These are phyloP conservation scores for Furnarius figulus DNA, from an alignment of 2,113 vertebrate species.

Conservation along the genomic window DNA sequence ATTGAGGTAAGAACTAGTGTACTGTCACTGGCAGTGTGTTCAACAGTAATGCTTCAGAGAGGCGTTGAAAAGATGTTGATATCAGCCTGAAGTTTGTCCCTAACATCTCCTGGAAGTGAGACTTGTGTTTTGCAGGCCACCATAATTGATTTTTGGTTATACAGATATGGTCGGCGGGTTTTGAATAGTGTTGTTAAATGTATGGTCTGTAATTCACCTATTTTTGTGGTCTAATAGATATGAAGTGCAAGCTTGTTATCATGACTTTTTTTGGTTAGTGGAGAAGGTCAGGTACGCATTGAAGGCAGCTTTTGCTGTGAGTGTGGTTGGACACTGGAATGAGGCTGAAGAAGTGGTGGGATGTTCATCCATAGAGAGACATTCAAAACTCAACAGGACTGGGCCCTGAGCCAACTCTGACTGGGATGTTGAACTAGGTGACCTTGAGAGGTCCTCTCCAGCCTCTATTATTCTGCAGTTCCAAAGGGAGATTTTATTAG, in stretches of 20 bases:
- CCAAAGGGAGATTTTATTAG: background rate
- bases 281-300: background rate
- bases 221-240: background rate
- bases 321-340: background rate
- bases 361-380: background rate
- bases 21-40: background rate
- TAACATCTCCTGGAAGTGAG: background rate
- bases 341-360: background rate
- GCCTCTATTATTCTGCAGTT: background rate
- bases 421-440: background rate
- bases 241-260: background rate
- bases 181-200: background rate
- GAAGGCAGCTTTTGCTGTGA: background rate
- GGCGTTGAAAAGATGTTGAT: background rate
- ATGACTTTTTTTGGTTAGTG: background rate
- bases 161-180: background rate
- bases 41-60: background rate
- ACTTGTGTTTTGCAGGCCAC: background rate
- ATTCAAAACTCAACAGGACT: background rate
- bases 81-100: background rate
- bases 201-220: background rate
- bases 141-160: background rate
- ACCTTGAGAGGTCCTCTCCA: background rate
- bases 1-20: background rate
- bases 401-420: background rate